Evolutionary conservation across 1,140 invertebrate genomes (phyloP), one percentile per base, ranked within the genome.

Genomic region (Hyphantria cunea): DNA sequence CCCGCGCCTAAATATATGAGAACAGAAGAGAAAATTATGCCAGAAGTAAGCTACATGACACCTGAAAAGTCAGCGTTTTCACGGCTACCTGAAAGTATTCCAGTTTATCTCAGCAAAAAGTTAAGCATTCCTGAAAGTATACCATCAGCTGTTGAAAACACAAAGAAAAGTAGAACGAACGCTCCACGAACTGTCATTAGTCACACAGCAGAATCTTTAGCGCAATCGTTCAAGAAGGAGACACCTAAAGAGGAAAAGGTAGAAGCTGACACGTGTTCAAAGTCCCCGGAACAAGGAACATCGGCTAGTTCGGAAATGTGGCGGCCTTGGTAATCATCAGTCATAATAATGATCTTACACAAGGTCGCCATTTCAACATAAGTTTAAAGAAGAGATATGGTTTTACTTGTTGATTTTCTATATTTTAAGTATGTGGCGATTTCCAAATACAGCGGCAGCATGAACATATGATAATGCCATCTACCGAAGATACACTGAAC

Each of bases 171-270:
- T 17, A 64, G 8, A 32, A 41, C 14, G 48, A 55, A 64, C 12
- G 17, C 72, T 10, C 72, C 76, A 37, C 69, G 80, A 59, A 76
- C 81, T 60, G 88, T 90, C 39, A 90, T 90, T 75, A 90, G 84
- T 49, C 88, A 90, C 47, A 90, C 86, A 6, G 85, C 86, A 4
- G 77, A 72, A 51, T 87, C 85, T 0, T 65, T 90, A 17, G 80
- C 85, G 2, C 82, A 87, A 49, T 83, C 86, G 8, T 65, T 70
- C 0, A 80, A 54, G 42, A 49, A 63, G 34, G 55, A 64, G 12
- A 65, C 68, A n/a, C 59, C 58, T 7, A 74, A 64, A 31, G 74
- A 78, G 32, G 41, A 13, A 15, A 82, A 74, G 48, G 54, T 25
- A 6, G 80, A 89, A 67, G 74, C 77, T 0, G 81, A 88, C n/a